These are phyloP conservation scores for Odontamblyopus lacepedii DNA, from an alignment of 2,797 vertebrate species.

Conservation along the genomic window DNA sequence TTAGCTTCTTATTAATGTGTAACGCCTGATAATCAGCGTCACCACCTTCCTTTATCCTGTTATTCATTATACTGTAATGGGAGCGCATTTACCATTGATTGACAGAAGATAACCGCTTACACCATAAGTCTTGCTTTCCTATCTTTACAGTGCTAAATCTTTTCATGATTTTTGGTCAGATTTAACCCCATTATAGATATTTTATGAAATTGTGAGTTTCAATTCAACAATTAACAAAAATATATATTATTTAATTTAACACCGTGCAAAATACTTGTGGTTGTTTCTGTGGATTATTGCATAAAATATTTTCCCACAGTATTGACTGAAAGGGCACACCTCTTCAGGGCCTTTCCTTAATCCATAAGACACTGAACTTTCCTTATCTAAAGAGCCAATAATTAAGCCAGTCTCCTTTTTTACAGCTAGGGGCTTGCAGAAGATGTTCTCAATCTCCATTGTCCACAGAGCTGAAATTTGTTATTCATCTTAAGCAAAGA, in stretches of 20 bases:
- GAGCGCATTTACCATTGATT: background rate
- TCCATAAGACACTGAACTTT: conserved; percentile 41
- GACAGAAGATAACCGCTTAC: background rate
- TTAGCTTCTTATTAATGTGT: background rate
- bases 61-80: background rate
- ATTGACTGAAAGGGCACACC: background rate
- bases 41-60: background rate
- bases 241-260: background rate
- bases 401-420: conserved; percentile 40
- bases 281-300: background rate
- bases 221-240: background rate
- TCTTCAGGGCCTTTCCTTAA: conserved; percentile 21
- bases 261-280: background rate
- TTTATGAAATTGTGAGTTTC: background rate
- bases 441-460: background rate
- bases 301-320: background rate
- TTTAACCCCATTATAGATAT: background rate
- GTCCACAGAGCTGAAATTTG: background rate
- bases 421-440: background rate
- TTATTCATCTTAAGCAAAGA: background rate
- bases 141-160: background rate
- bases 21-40: background rate
- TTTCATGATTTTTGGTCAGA: no score
- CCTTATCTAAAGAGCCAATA: conserved; percentile 55
- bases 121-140: background rate